phyloP scores from a whole-genome alignment of 2,113 vertebrate genomes.

The Semnopithecus entellus region DNA sequence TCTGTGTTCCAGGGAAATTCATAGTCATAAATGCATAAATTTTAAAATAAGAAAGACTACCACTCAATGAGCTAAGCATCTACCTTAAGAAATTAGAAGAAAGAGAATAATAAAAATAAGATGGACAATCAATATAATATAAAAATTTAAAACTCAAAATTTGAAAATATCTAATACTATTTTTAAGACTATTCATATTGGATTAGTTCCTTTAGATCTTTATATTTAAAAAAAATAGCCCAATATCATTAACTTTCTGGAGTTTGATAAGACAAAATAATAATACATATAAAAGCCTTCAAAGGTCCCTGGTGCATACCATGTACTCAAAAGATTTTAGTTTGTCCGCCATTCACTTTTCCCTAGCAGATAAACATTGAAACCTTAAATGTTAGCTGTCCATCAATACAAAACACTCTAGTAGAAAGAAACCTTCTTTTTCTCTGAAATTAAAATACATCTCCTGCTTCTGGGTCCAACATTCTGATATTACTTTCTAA shows the following conservation, averaged over 20 bases:
- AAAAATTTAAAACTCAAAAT: not conserved
- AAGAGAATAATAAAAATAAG: not conserved
- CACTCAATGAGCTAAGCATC: not conserved
- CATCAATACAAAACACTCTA: not conserved
- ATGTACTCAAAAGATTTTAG: not conserved
- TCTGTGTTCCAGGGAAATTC: not conserved
- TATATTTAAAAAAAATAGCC: not conserved
- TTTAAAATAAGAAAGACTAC: not conserved
- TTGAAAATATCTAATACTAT: not conserved
- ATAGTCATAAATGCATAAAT: not conserved
- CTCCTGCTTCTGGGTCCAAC: not conserved
- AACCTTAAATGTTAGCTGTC: not conserved
- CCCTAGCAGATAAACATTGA: not conserved
- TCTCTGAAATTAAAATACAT: not conserved
- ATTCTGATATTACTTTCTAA: not conserved
- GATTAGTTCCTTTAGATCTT: not conserved
- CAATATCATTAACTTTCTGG: not conserved
- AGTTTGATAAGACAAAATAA: not conserved
- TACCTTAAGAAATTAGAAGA: not conserved
- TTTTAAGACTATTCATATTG: not conserved
- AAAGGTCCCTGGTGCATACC: not conserved
- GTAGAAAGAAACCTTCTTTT: not conserved
- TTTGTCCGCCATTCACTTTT: not conserved
- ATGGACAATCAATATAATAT: not conserved
- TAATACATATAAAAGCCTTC: not conserved